These are phyloP conservation scores for Argyresthia albistria DNA, from an alignment of 2,888 invertebrate genomes.

Conservation along the genomic window DNA sequence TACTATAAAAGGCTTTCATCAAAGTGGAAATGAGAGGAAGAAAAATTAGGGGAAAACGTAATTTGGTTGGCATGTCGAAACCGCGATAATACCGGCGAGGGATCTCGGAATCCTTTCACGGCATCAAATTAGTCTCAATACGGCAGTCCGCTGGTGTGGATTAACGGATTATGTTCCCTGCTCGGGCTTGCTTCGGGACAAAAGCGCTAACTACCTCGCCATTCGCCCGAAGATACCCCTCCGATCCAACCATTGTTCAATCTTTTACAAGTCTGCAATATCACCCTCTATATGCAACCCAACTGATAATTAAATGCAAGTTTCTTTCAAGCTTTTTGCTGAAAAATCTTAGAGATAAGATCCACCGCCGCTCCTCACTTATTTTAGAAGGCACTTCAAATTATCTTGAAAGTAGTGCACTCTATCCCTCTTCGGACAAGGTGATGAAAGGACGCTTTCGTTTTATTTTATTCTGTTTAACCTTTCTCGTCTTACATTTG, in stretches of 20 bases:
- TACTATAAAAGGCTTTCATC: slow-evolving; percentile 40
- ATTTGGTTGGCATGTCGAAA: slow-evolving; percentile 41
- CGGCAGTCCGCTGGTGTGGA: slow-evolving; percentile 13
- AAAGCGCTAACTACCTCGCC: slow-evolving; percentile 19
- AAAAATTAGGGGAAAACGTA: slow-evolving; percentile 29
- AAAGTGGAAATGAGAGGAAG: slow-evolving; percentile 31
- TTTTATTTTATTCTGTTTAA: background rate
- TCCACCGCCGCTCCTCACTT: background rate
- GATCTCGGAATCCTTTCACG: slow-evolving; percentile 36
- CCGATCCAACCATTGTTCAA: too few species aligned
- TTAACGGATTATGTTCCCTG: slow-evolving; percentile 23
- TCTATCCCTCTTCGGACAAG: background rate
- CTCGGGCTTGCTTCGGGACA: slow-evolving; percentile 14
- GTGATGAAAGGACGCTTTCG: background rate
- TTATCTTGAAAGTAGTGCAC: background rate
- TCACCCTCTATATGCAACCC: too few species aligned
- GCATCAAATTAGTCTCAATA: slow-evolving; percentile 31
- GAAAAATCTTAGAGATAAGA: too few species aligned
- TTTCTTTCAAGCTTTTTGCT: too few species aligned
- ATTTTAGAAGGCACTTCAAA: background rate
- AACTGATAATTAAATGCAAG: too few species aligned
- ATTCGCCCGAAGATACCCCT: too few species aligned
- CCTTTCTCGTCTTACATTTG: background rate
- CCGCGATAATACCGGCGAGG: slow-evolving; percentile 24
- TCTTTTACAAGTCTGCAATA: too few species aligned